Evolutionary conservation across 2,888 invertebrate genomes (phyloP).

Genomic region (Acrobasis suavella): DNA sequence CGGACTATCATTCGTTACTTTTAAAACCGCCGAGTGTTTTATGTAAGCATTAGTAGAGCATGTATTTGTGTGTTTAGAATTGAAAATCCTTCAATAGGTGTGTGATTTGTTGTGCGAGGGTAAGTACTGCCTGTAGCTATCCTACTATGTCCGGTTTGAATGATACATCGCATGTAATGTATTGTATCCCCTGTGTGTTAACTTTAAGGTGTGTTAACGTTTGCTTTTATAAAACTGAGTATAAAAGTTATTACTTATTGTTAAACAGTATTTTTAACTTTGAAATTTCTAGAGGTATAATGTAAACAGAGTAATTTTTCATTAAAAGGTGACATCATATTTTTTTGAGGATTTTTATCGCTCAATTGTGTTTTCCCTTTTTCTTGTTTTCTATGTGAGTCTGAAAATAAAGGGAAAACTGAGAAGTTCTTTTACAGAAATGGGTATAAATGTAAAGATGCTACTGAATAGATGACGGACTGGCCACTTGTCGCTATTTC

Average conservation of each 20-base stretch:
- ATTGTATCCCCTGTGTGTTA: conserved; percentile 11
- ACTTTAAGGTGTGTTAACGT: conserved; percentile 14
- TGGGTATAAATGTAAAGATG: no score
- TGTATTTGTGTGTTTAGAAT: conserved; percentile 72
- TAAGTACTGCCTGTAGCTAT: conserved; percentile 67
- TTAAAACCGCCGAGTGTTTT: conserved; percentile 63
- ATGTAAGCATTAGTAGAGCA: conserved; percentile 79
- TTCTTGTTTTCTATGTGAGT: no score
- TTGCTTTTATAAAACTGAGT: conserved; percentile 3
- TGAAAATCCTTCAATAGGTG: conserved; percentile 62
- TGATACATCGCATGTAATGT: conserved; percentile 24
- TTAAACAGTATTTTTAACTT: not conserved
- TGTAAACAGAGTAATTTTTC: no score
- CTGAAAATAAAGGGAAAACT: no score
- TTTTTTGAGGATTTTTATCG: no score
- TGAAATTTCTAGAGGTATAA: no score
- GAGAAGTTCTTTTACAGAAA: no score
- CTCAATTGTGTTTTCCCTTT: no score
- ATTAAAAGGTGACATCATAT: no score
- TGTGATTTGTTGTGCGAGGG: conserved; percentile 59
- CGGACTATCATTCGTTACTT: conserved; percentile 48
- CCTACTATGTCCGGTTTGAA: conserved; percentile 34
- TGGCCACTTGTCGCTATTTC: no score
- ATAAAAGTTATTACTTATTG: not conserved
- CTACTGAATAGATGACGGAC: no score